These are phyloP conservation scores for Alexandromys fortis DNA, from an alignment of 2,113 vertebrate genomes.

Conservation along the genomic window DNA sequence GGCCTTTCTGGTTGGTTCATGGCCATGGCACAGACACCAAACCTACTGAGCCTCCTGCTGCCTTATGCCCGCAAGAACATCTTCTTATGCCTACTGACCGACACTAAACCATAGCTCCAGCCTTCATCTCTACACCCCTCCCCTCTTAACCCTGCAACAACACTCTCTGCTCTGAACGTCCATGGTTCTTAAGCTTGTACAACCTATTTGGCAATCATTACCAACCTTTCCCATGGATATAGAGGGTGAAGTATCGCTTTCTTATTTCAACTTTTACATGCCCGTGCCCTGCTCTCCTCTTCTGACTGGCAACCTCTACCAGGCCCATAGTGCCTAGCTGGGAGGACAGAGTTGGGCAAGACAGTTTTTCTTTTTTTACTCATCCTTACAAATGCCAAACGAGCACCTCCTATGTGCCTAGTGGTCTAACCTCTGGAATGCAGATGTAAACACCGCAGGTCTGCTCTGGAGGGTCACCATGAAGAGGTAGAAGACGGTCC, in stretches of 20 bases:
- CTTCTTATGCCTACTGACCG: neutral
- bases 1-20: neutral
- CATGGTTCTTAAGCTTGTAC: neutral
- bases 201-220: too few relatives aligned
- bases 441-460: neutral
- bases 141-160: neutral
- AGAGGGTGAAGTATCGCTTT: neutral
- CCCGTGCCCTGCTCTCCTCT: neutral
- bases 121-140: neutral
- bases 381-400: neutral
- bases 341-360: rapidly evolving
- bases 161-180: neutral
- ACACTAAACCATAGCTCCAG: neutral
- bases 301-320: neutral
- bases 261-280: neutral
- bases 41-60: too few relatives aligned
- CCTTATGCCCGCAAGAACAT: too few relatives aligned
- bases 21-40: neutral
- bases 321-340: neutral
- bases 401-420: neutral
- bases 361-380: neutral
- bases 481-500: neutral
- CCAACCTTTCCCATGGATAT: neutral
- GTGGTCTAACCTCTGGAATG: neutral
- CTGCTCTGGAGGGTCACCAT: neutral